Evolutionary conservation across 92 coral and sea anemone genomes (phyloP).

Genomic region (Palythoa heliodiscus): DNA sequence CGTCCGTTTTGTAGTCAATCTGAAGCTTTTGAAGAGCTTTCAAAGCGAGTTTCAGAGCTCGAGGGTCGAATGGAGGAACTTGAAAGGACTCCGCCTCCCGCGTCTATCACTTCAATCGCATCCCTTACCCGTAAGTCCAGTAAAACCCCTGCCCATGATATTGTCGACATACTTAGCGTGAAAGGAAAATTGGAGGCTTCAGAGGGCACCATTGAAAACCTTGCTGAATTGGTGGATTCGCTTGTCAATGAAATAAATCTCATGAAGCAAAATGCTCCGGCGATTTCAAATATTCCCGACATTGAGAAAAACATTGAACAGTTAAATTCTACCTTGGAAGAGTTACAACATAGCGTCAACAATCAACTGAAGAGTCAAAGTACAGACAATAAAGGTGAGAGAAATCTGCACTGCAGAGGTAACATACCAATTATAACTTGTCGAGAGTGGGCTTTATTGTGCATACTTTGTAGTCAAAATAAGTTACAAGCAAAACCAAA

Average conservation of each 20-base stretch:
- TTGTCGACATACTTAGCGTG: slow-evolving; percentile 79
- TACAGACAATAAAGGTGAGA: not conserved
- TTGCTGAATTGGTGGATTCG: slow-evolving; percentile 84
- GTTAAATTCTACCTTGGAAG: slow-evolving; percentile 17
- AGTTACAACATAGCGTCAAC: not conserved
- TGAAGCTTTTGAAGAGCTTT: slow-evolving; percentile 54
- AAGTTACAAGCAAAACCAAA: too few relatives aligned
- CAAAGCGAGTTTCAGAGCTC: slow-evolving; percentile 68
- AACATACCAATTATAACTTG: not conserved
- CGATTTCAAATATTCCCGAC: slow-evolving; percentile 17
- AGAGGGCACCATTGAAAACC: slow-evolving; percentile 77
- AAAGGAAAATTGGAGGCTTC: slow-evolving; percentile 82
- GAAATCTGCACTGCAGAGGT: not conserved
- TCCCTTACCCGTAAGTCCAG: slow-evolving; percentile 78
- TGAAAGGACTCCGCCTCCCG: slow-evolving; percentile 54
- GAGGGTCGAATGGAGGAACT: slow-evolving; percentile 77
- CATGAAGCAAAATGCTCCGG: slow-evolving; percentile 54
- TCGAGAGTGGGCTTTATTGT: not conserved
- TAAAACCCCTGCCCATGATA: slow-evolving; percentile 92
- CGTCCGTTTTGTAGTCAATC: slow-evolving; percentile 39
- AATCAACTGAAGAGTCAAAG: slow-evolving; percentile 17
- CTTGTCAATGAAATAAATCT: slow-evolving; percentile 66
- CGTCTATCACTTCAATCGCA: slow-evolving; percentile 59
- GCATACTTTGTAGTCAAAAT: too few relatives aligned
- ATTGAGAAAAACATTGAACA: not conserved